Base-by-base conservation (phyloP, 1,140 invertebrate species). In the Nilaparvata lugens region DNA sequence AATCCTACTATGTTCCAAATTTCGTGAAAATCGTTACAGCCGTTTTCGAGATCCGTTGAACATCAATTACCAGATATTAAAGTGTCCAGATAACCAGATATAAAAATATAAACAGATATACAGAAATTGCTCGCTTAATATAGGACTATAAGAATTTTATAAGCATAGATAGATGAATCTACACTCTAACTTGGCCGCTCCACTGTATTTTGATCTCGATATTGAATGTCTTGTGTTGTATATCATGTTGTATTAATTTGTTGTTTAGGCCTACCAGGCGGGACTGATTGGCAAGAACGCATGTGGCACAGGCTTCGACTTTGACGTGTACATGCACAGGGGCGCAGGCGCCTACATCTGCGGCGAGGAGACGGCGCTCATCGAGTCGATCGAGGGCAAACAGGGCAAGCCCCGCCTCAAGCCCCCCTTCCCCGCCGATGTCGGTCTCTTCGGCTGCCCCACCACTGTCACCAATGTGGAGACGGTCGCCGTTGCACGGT, bases 281-380 rank as follows among this genome's bases (percentile, higher is more conserved):
- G 96, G 96, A 42, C 79, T 97, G 0, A 85, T 99, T 65, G 97
- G 97, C 23, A 97, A 96, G 74, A 95, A 99, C 78, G 91, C 97
- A 0, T 98, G 97, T 73, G 91, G 91, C 11, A 93, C 93, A 21
- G 97, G 97, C 0, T 99, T 94, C 72, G 92, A 99, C 73, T 99
- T 99, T 76, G 97, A 99, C 77, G 88, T 99, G 0, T 99, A 90
- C 70, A 92, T 99, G 68, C 95, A 99, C 74, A 83, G 95, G 56
- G 97, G 97, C 53, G 97, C 96, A 52, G 97, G 97, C 16, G 97
- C 97, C 1, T 99, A 99, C 70, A 99, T 99, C 72, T 99, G 97
- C 77, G 97, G 97, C 23, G 97, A 99, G 73, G 97, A 99, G 79
- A 99, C 97, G 0, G 95, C 97, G 6, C 77, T 99, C 2, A 99